Evolutionary conservation across 2,888 invertebrate genomes (phyloP), one percentile per base, ranked within the genome.

Genomic region (Coleophora deauratella): DNA sequence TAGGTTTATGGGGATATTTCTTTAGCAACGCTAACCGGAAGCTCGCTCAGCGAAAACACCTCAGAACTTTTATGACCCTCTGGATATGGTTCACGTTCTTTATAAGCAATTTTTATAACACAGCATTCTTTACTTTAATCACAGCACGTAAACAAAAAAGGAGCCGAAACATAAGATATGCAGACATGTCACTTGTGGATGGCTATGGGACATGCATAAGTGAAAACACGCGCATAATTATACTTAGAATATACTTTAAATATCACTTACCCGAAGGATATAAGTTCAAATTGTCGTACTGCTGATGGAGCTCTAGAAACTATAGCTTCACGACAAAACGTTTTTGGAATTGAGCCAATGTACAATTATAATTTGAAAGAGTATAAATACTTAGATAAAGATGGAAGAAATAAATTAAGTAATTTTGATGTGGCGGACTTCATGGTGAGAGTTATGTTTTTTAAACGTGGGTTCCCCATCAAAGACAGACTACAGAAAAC

Each of bases 81-180:
- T 31, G 31, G 31, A 31, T 31, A 4, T 33, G 27, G 27, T 15
- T 31, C 11, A 31, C 31, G 11, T 31, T 39, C 11, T 14, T 33
- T 11, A 14, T 39, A 6, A 33, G 9, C 14, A 21, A 12, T 33
- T 39, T 15, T 33, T 39, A 33, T 33, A 39, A 32, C 33, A 39
- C 32, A 27, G 39, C 7, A 31, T 31, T 31, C 11, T 31, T 9
- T 31, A 31, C 9, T 10, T 31, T 31, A 11, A 31, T 31, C 9
- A 11, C 31, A 11, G 10, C 31, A 8, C 10, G 10, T 31, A 4
- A 2, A 31, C 21, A 3, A 6, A 21, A 21, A 21, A 21, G n/a
- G n/a, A n/a, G 21, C 6, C 21, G 6, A 31, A 31, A 31, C 31
- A 31, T 31, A 31, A 8, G 9, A 4, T 4, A 9, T 7, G 4